Evolutionary conservation across 2,888 invertebrate genomes (phyloP).

Genomic region (Apamea anceps): DNA sequence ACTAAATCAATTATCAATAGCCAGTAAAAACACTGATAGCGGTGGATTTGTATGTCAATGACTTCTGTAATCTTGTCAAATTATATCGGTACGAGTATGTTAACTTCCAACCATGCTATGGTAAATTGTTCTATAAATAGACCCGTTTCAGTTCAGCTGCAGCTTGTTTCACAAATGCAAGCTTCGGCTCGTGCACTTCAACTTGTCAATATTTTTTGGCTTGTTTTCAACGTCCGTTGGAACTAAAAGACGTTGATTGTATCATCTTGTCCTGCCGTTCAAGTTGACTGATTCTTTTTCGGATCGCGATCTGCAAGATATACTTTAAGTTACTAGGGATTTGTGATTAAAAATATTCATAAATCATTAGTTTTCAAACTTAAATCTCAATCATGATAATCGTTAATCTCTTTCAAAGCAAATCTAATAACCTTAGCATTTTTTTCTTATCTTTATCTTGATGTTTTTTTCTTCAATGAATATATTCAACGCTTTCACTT

Average conservation of each 20-base stretch:
- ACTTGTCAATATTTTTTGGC: slow-evolving; percentile 36
- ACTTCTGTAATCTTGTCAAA: slow-evolving; percentile 4
- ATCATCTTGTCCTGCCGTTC: slow-evolving; percentile 6
- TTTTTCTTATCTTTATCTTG: slow-evolving; percentile 24
- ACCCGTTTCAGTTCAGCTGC: slow-evolving; percentile 10
- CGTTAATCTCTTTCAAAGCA: slow-evolving; percentile 8
- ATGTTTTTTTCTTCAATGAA: slow-evolving; percentile 21
- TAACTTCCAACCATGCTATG: slow-evolving; percentile 1
- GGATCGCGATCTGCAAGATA: not conserved
- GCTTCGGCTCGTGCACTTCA: slow-evolving; percentile 33
- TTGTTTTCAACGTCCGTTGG: slow-evolving; percentile 31
- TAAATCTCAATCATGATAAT: slow-evolving; percentile 1
- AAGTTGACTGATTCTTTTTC: slow-evolving; percentile 20
- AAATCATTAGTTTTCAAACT: not conserved
- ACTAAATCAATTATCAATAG: not conserved
- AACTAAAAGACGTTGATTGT: slow-evolving; percentile 38
- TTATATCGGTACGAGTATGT: slow-evolving; percentile 22
- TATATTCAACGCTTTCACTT: slow-evolving; percentile 51
- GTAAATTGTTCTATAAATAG: slow-evolving; percentile 36
- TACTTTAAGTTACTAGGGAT: not conserved
- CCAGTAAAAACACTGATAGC: not conserved
- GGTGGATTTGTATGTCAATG: slow-evolving; percentile 4
- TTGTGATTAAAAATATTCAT: not conserved
- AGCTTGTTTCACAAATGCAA: slow-evolving; percentile 41
- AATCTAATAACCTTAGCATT: slow-evolving; percentile 9